These are phyloP conservation scores for Aurelia aurita complex sp. Pacific DNA, from an alignment of 30 jellyfish, hydroid and myxozoan species.

Conservation along the genomic window DNA sequence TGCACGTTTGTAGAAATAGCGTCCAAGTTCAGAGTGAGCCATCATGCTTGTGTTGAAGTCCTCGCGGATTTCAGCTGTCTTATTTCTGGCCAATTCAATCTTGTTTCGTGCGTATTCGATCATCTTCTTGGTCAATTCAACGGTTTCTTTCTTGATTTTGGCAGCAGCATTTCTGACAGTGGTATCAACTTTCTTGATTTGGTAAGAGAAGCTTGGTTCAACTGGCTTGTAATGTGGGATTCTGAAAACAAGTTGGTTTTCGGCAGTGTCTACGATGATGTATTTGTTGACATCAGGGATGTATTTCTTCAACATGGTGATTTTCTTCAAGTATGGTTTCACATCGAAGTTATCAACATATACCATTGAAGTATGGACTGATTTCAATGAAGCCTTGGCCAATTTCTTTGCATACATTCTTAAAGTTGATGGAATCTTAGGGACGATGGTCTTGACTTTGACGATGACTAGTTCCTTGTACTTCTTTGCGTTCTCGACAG, in stretches of 20 bases:
- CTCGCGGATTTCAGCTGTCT: slow-evolving; percentile 83
- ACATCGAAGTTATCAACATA: slow-evolving; percentile 73
- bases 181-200: slow-evolving; percentile 38
- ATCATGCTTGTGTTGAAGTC: slow-evolving; percentile 63
- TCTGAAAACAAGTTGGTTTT: slow-evolving; percentile 58
- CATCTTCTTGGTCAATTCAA: slow-evolving; percentile 42
- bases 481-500: slow-evolving; percentile 32
- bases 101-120: slow-evolving; percentile 60
- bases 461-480: slow-evolving; percentile 25
- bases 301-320: slow-evolving; percentile 58
- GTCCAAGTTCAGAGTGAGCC: slow-evolving; percentile 67
- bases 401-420: slow-evolving; percentile 44
- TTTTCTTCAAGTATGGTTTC: slow-evolving; percentile 41
- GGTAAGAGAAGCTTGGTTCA: slow-evolving; percentile 84
- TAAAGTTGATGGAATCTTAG: slow-evolving; percentile 58
- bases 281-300: slow-evolving; percentile 68
- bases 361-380: slow-evolving; percentile 70
- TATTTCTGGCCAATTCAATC: slow-evolving; percentile 63
- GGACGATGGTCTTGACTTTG: slow-evolving; percentile 33
- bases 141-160: slow-evolving; percentile 33
- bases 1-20: slow-evolving; percentile 59
- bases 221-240: slow-evolving; percentile 70
- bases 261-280: slow-evolving; percentile 74
- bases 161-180: slow-evolving; percentile 60
- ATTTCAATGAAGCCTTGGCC: slow-evolving; percentile 64